Evolutionary conservation across 2,797 vertebrate species (phyloP).

Genomic region (Pangasius larnaudii): DNA sequence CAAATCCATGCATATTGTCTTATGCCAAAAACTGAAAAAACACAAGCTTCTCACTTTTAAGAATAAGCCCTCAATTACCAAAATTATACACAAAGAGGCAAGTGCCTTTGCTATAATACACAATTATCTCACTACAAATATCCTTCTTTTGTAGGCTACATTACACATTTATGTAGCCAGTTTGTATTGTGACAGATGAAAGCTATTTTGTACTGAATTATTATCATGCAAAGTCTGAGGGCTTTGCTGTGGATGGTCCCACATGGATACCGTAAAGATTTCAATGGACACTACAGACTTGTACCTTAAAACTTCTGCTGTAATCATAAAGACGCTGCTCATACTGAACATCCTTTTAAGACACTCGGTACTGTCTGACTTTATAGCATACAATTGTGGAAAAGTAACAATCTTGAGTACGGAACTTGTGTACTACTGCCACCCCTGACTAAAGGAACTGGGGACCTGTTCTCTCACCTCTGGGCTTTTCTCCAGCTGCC

Average conservation of each 20-base stretch:
- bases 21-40: background rate
- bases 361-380: background rate
- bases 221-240: background rate
- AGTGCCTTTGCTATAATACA: background rate
- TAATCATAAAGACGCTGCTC: background rate
- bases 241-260: background rate
- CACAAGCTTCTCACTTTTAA: background rate
- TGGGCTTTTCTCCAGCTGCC: constrained; percentile 68
- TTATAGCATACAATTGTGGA: background rate
- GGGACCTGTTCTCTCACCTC: constrained; percentile 74
- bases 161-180: background rate
- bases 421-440: background rate
- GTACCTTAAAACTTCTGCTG: background rate
- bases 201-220: background rate
- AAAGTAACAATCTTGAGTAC: background rate
- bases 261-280: background rate
- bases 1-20: background rate
- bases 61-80: background rate
- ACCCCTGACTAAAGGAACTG: background rate
- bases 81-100: background rate
- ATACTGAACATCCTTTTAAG: background rate
- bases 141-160: background rate
- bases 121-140: background rate
- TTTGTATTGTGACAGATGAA: background rate
- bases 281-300: background rate